Percentiles rank a stretch among this genome's conserved stretches.
phyloP scores from a whole-genome alignment of 2,113 vertebrate species.

The Toxostoma redivivum region DNA sequence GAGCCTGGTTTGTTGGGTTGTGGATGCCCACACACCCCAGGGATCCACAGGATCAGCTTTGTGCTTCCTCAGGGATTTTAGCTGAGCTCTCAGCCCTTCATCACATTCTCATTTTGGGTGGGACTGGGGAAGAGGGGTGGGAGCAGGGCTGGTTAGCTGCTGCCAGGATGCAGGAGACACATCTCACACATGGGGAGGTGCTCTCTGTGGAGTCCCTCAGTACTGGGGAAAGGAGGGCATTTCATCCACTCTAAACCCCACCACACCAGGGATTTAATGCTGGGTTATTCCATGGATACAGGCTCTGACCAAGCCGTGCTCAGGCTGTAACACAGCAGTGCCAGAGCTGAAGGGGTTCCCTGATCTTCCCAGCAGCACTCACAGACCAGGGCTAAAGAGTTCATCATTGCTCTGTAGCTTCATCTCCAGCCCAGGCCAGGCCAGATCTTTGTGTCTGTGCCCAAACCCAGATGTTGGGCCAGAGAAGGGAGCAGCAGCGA shows the following conservation, averaged over 20 bases:
- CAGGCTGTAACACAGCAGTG: not conserved
- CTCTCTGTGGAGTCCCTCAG: not conserved
- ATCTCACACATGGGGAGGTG: rapidly evolving
- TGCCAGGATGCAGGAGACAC: not conserved
- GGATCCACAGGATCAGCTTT: not conserved
- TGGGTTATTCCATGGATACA: no score
- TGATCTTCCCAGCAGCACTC: not conserved
- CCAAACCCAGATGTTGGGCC: not conserved
- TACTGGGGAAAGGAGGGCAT: not conserved
- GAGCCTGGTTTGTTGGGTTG: not conserved
- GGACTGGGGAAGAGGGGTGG: no score
- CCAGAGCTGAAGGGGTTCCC: not conserved
- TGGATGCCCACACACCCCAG: not conserved
- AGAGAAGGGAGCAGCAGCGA: not conserved
- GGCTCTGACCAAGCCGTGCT: not conserved
- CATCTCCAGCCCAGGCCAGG: not conserved
- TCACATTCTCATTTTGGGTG: rapidly evolving
- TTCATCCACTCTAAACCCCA: not conserved
- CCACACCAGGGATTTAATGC: rapidly evolving
- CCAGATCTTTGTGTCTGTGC: not conserved
- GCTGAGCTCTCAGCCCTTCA: not conserved
- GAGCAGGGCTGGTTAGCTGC: not conserved
- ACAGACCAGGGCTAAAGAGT: not conserved
- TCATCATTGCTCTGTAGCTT: not conserved
- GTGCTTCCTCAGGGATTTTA: not conserved